Percentiles rank a stretch among this genome's conserved stretches.
Conservation (phyloP, 1,140 invertebrate species). For the Lepidostoma basale region DNA sequence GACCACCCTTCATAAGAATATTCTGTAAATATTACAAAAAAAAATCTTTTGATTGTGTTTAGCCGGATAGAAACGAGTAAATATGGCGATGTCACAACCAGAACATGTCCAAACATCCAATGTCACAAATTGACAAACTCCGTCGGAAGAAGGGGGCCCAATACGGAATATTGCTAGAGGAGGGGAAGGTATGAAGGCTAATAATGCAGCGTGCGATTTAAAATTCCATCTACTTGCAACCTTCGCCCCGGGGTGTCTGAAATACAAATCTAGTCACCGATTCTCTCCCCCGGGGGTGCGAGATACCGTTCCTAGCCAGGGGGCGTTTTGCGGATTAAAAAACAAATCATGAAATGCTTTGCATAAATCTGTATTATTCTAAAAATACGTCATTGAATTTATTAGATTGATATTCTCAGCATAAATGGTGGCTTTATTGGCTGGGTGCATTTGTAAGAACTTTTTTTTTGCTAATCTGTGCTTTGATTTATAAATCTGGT, state of each 20-base stretch:
- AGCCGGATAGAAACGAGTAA: slow-evolving; percentile 24
- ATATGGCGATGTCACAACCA: slow-evolving; percentile 20
- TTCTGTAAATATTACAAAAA: no score
- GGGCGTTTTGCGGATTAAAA: slow-evolving; percentile 42
- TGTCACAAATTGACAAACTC: slow-evolving; percentile 28
- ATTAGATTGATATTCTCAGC: slow-evolving; percentile 44
- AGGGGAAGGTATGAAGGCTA: slow-evolving; percentile 16
- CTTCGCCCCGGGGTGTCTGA: slow-evolving; percentile 12
- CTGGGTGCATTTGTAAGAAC: no score
- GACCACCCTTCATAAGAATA: no score
- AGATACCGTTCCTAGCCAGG: background rate
- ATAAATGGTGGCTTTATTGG: no score
- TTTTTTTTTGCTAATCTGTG: no score
- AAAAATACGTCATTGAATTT: slow-evolving; percentile 34
- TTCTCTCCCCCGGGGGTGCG: background rate
- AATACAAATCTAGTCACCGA: background rate
- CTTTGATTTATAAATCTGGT: no score
- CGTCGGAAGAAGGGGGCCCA: background rate
- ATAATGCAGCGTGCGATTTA: slow-evolving; percentile 41
- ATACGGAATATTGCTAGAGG: slow-evolving; percentile 22
- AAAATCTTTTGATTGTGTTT: slow-evolving; percentile 29
- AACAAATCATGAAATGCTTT: slow-evolving; percentile 46
- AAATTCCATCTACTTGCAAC: slow-evolving; percentile 44
- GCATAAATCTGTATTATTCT: slow-evolving; percentile 46
- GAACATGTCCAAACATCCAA: slow-evolving; percentile 20